These are phyloP conservation scores for Formica selysi DNA, from an alignment of 1,140 invertebrate genomes.

Conservation along the genomic window DNA sequence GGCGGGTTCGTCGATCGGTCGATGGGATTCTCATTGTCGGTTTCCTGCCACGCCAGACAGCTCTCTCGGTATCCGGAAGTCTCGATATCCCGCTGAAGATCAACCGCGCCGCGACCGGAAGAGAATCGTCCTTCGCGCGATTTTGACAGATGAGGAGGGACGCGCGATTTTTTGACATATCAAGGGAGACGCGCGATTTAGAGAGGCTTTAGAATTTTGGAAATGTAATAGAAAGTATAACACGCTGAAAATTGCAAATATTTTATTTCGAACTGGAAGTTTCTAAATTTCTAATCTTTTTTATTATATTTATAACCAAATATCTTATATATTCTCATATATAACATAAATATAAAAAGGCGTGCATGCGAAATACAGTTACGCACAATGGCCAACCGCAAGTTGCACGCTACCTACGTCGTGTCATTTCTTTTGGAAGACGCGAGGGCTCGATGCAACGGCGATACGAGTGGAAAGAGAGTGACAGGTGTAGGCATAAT, in stretches of 20 bases:
- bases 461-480: slow-evolving; percentile 50
- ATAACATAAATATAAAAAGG: not conserved
- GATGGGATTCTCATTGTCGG: slow-evolving; percentile 75
- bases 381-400: not conserved
- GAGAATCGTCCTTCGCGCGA: no score
- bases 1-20: slow-evolving; percentile 76
- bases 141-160: not conserved
- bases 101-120: slow-evolving; percentile 47
- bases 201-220: not conserved
- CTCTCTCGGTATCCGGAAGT: slow-evolving; percentile 77
- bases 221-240: not conserved
- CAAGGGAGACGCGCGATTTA: not conserved
- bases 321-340: not conserved
- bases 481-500: slow-evolving; percentile 60
- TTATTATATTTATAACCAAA: not conserved
- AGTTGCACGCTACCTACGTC: slow-evolving; percentile 35
- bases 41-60: slow-evolving; percentile 72
- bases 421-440: slow-evolving; percentile 27
- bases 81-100: slow-evolving; percentile 64
- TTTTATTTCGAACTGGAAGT: not conserved
- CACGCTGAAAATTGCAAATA: not conserved
- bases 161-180: not conserved
- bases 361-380: slow-evolving; percentile 10
- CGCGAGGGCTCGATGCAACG: slow-evolving; percentile 23
- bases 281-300: not conserved